Percentiles rank a stretch among this genome's conserved stretches.
Evolutionary conservation across 2,888 invertebrate genomes (phyloP).

Genomic region (Didymodactylos carnosus): DNA sequence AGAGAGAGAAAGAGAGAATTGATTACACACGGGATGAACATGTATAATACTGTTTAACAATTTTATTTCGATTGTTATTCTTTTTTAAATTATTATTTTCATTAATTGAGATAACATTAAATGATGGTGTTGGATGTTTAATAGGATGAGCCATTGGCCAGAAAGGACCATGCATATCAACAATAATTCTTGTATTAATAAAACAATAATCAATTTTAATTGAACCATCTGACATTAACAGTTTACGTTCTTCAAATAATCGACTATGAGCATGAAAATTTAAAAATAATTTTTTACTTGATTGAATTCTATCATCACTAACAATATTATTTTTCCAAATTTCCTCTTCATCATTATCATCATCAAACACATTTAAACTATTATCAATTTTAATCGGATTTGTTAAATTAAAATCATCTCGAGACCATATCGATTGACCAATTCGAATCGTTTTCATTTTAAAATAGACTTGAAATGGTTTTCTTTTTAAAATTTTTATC

Average conservation of each 20-base stretch:
- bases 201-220: background rate
- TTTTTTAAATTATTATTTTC: background rate
- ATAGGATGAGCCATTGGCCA: background rate
- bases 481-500: background rate
- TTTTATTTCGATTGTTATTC: background rate
- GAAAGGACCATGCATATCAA: background rate
- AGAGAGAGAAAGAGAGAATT: too few species aligned
- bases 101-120: background rate
- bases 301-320: background rate
- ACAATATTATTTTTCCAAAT: background rate
- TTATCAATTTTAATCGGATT: background rate
- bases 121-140: background rate
- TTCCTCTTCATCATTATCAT: background rate
- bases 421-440: background rate
- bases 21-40: too few species aligned
- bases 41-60: too few species aligned
- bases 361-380: background rate
- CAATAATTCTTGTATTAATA: background rate
- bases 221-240: background rate
- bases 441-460: background rate
- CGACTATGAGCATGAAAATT: background rate
- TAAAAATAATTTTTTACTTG: background rate
- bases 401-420: background rate
- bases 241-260: background rate
- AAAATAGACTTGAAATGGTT: too few species aligned